These are phyloP conservation scores for Spea bombifrons DNA, from an alignment of 2,113 vertebrate species.

Conservation along the genomic window DNA sequence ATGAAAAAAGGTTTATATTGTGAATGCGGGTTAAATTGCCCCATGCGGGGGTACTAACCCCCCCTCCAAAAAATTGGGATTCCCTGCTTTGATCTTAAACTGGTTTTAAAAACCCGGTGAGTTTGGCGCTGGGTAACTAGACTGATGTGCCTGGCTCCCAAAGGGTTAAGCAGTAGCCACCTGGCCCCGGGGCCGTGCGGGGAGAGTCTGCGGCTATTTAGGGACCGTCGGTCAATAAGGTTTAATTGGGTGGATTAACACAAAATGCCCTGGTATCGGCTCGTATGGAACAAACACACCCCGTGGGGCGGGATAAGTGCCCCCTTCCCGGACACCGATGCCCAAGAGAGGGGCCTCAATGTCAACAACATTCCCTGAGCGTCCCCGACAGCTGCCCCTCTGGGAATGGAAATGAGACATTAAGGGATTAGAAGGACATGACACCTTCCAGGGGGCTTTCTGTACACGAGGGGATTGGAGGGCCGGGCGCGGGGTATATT, in stretches of 20 bases:
- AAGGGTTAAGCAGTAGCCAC: neutral
- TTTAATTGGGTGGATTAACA: slow-evolving; percentile 34
- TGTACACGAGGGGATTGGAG: slow-evolving; percentile 40
- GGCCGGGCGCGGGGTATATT: slow-evolving; percentile 23
- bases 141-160: neutral
- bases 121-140: neutral
- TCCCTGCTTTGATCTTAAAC: no score
- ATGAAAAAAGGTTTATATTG: no score
- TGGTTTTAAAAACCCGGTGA: neutral
- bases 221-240: slow-evolving; percentile 14
- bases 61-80: no score
- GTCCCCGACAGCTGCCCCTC: slow-evolving; percentile 55
- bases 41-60: no score
- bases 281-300: neutral
- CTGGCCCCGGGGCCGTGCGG: neutral
- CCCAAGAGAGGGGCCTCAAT: neutral
- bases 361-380: slow-evolving; percentile 20
- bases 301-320: slow-evolving; percentile 4
- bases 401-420: slow-evolving; percentile 50
- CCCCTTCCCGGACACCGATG: neutral
- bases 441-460: neutral
- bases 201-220: slow-evolving; percentile 6
- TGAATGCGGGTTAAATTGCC: no score
- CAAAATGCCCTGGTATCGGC: slow-evolving; percentile 9
- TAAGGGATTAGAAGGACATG: slow-evolving; percentile 41